Conservation (phyloP, 2,113 vertebrate species). For the Ardeotis arabs region DNA sequence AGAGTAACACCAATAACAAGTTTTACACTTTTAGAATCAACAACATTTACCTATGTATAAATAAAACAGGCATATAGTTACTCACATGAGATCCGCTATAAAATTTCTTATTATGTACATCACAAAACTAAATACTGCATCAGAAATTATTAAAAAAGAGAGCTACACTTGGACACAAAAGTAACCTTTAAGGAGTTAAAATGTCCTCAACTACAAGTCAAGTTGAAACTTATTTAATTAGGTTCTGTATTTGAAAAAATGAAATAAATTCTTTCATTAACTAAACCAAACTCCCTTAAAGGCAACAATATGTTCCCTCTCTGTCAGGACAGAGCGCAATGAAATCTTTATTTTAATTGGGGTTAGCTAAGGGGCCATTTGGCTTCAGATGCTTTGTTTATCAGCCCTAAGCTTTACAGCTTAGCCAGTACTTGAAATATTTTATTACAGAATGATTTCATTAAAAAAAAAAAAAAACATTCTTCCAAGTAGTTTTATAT, state of each 20-base stretch:
- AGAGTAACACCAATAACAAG: neutral
- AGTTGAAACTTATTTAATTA: conserved; percentile 82
- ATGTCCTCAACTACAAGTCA: conserved; percentile 71
- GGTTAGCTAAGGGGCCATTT: conserved; percentile 81
- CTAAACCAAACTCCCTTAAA: conserved; percentile 84
- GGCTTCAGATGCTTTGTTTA: conserved; percentile 82
- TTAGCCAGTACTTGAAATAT: conserved; percentile 77
- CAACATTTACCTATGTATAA: neutral
- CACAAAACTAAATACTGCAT: neutral
- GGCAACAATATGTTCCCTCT: conserved; percentile 85
- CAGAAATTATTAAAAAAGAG: neutral
- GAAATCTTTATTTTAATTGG: conserved; percentile 86
- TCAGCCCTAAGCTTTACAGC: conserved; percentile 78
- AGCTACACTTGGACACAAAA: neutral
- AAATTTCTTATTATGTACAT: neutral
- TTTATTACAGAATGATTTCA: conserved; percentile 71
- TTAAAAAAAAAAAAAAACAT: conserved; percentile 18
- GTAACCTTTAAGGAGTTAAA: conserved; percentile 76
- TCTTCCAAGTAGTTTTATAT: conserved; percentile 31
- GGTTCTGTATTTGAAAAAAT: conserved; percentile 71
- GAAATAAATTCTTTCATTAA: conserved; percentile 83
- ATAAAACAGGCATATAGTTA: neutral
- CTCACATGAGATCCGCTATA: neutral
- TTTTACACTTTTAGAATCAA: neutral
- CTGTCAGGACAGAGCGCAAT: conserved; percentile 81